phyloP scores from a whole-genome alignment of 2,113 vertebrate species.

The Trematocara nigrifrons region DNA sequence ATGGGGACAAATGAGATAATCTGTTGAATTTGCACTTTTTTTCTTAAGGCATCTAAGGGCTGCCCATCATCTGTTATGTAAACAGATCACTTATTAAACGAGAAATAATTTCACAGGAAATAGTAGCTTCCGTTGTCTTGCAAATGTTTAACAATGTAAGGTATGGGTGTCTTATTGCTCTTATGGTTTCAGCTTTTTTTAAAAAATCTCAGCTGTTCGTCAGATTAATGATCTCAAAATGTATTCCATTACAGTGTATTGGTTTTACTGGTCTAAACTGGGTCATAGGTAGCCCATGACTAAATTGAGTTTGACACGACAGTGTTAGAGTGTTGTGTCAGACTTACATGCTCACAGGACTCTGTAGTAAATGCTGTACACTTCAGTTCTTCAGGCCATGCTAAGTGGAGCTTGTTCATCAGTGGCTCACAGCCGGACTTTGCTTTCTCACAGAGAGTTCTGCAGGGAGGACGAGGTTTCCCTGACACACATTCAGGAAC shows the following conservation, averaged over 20 bases:
- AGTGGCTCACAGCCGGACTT: conserved; percentile 79
- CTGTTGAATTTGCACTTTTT: not conserved
- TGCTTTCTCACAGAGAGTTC: conserved; percentile 80
- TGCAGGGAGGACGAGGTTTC: conserved; percentile 76
- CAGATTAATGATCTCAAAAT: not conserved
- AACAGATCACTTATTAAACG: not conserved
- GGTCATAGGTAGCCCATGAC: not conserved
- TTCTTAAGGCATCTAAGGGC: not conserved
- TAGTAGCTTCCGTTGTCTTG: not conserved
- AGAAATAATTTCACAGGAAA: not conserved
- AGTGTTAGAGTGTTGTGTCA: not conserved
- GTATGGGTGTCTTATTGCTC: not conserved
- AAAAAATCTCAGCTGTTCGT: accelerated
- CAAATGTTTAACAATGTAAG: not conserved
- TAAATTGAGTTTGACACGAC: not conserved
- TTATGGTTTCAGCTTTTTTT: not conserved
- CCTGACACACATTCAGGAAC: conserved; percentile 82
- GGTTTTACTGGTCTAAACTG: not conserved
- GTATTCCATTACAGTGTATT: not conserved
- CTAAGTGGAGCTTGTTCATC: conserved; percentile 78
- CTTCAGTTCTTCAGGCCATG: conserved; percentile 77
- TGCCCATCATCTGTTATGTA: not conserved
- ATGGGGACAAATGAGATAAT: not conserved
- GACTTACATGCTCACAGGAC: conserved; percentile 45
- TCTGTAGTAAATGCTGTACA: conserved; percentile 75